Conservation (phyloP, 2,797 vertebrate genomes). For the Oreonectes daqikongensis region DNA sequence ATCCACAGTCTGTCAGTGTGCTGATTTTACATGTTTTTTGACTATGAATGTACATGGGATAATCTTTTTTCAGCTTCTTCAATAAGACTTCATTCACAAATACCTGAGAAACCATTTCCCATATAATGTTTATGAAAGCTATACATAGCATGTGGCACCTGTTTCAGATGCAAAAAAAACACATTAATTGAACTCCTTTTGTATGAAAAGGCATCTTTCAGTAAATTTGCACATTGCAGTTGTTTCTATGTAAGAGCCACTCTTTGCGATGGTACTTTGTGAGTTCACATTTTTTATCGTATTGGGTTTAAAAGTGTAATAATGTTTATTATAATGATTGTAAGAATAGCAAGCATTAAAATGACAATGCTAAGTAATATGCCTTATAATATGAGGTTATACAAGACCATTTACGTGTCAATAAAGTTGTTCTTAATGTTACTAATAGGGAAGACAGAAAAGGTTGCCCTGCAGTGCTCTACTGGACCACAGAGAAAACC, state of each 20-base stretch:
- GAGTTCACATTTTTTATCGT: background rate
- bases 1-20: conserved; percentile 8
- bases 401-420: background rate
- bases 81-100: background rate
- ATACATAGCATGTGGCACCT: background rate
- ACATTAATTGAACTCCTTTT: background rate
- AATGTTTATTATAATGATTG: no score
- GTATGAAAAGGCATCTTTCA: background rate
- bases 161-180: background rate
- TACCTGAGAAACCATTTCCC: background rate
- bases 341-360: background rate
- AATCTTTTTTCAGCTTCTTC: background rate
- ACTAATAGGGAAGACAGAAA: background rate
- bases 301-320: background rate
- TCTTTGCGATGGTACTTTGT: background rate
- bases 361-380: no score
- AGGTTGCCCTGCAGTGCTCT: background rate
- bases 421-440: background rate
- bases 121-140: background rate
- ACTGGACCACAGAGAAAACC: conserved; percentile 9
- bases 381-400: background rate
- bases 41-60: background rate
- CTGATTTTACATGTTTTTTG: background rate
- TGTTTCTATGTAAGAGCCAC: conserved; percentile 15
- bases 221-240: background rate